Evolutionary conservation across 2,888 invertebrate genomes (phyloP).

Genomic region (Herminia tarsipennalis): DNA sequence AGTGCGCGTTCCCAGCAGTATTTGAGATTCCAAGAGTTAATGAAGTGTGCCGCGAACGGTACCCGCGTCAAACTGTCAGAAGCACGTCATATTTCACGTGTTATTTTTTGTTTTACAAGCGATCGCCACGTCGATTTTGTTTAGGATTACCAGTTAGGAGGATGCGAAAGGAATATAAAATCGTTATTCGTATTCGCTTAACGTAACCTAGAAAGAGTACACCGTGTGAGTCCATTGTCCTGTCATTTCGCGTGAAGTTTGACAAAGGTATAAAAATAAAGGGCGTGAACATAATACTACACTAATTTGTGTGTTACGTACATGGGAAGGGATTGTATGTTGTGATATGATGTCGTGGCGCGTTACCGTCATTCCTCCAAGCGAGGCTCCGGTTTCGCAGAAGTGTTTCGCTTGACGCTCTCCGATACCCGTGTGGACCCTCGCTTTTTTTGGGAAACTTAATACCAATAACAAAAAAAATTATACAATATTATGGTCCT

Average conservation of each 20-base stretch:
- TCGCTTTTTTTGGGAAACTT: slow-evolving; percentile 53
- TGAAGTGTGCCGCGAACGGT: slow-evolving; percentile 75
- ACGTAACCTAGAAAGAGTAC: slow-evolving; percentile 36
- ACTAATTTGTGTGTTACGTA: slow-evolving; percentile 78
- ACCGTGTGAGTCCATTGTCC: slow-evolving; percentile 42
- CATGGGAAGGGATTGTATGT: slow-evolving; percentile 76
- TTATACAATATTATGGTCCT: slow-evolving; percentile 5
- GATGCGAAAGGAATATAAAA: slow-evolving; percentile 43
- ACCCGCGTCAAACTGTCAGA: slow-evolving; percentile 82
- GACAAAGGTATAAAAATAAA: slow-evolving; percentile 69
- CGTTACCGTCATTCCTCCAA: slow-evolving; percentile 62
- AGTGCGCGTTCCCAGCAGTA: slow-evolving; percentile 44
- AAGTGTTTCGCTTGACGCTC: slow-evolving; percentile 80
- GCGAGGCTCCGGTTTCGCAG: slow-evolving; percentile 75
- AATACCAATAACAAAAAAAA: slow-evolving; percentile 29
- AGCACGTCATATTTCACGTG: slow-evolving; percentile 76
- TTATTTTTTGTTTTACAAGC: slow-evolving; percentile 59
- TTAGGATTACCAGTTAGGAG: slow-evolving; percentile 57
- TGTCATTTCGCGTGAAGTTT: slow-evolving; percentile 65
- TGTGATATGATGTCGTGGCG: slow-evolving; percentile 75
- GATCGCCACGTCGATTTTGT: slow-evolving; percentile 65
- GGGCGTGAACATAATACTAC: slow-evolving; percentile 78
- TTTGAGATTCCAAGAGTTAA: slow-evolving; percentile 70
- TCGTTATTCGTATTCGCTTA: slow-evolving; percentile 30
- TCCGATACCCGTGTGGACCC: slow-evolving; percentile 57